These are phyloP conservation scores for Synchiropus splendidus DNA, from an alignment of 2,113 vertebrate species.

Conservation along the genomic window DNA sequence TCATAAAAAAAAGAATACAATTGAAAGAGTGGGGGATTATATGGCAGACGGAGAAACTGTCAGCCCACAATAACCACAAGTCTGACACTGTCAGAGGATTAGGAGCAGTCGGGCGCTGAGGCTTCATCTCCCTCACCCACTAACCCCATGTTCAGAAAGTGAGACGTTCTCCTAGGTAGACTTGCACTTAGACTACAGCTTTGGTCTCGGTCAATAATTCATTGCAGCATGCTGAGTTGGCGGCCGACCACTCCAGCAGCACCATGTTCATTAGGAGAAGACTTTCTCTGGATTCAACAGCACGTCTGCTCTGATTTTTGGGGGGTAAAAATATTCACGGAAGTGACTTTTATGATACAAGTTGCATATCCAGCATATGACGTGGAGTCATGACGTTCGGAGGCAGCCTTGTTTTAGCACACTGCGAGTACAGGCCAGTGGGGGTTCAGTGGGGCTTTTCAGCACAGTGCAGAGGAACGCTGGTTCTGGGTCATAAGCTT, in stretches of 20 bases:
- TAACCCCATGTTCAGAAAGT: constrained; percentile 9
- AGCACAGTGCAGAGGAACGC: too few relatives aligned
- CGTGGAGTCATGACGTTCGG: too few relatives aligned
- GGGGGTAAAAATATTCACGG: background rate
- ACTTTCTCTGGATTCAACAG: constrained; percentile 24
- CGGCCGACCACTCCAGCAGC: constrained; percentile 4
- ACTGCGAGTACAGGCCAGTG: too few relatives aligned
- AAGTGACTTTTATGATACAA: too few relatives aligned
- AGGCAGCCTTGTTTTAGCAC: too few relatives aligned
- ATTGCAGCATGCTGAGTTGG: constrained; percentile 40
- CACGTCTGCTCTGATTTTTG: background rate
- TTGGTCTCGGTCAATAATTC: constrained; percentile 54
- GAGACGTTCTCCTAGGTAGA: constrained; percentile 38
- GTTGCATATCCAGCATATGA: too few relatives aligned
- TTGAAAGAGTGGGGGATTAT: too few relatives aligned
- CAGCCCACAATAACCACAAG: background rate
- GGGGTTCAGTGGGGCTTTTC: too few relatives aligned
- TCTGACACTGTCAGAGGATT: background rate
- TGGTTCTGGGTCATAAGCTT: too few relatives aligned
- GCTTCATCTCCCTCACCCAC: background rate
- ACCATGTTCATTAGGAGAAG: background rate
- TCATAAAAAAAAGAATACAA: too few relatives aligned
- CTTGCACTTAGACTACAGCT: constrained; percentile 38
- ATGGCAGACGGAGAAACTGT: too few relatives aligned
- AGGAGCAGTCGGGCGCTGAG: background rate